Conservation (phyloP, 2,113 vertebrate species). For the Sialia sialis region DNA sequence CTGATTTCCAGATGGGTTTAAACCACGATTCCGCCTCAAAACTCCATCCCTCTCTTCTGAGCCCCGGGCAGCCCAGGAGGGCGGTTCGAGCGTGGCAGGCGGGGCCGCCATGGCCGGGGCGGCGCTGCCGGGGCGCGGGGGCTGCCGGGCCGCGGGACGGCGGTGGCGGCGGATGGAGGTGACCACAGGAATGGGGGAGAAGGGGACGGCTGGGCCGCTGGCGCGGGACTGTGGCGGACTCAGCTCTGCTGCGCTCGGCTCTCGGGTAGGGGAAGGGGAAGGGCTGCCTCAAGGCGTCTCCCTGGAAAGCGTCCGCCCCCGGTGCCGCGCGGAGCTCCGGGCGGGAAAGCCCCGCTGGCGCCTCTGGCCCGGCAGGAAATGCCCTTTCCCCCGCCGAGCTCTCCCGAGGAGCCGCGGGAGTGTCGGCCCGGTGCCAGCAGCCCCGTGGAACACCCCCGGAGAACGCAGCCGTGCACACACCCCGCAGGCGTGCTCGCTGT, state of each 20-base stretch:
- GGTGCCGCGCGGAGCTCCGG: neutral
- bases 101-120: too few relatives aligned
- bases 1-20: neutral
- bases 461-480: accelerated
- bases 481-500: accelerated
- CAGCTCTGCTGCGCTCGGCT: neutral
- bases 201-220: neutral
- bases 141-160: too few relatives aligned
- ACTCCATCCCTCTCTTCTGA: accelerated
- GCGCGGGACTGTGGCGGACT: neutral
- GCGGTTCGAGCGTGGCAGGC: neutral
- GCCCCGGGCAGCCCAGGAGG: neutral
- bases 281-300: neutral
- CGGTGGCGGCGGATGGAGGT: too few relatives aligned
- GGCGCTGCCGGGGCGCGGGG: too few relatives aligned
- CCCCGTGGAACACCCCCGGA: too few relatives aligned
- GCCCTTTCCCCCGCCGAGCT: neutral
- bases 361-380: neutral
- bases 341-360: neutral
- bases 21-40: neutral
- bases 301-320: neutral
- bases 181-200: accelerated
- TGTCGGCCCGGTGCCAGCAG: neutral
- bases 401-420: neutral
- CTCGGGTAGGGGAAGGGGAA: too few relatives aligned